Base-by-base conservation (phyloP, 2,113 vertebrate genomes). In the Saguinus midas region DNA sequence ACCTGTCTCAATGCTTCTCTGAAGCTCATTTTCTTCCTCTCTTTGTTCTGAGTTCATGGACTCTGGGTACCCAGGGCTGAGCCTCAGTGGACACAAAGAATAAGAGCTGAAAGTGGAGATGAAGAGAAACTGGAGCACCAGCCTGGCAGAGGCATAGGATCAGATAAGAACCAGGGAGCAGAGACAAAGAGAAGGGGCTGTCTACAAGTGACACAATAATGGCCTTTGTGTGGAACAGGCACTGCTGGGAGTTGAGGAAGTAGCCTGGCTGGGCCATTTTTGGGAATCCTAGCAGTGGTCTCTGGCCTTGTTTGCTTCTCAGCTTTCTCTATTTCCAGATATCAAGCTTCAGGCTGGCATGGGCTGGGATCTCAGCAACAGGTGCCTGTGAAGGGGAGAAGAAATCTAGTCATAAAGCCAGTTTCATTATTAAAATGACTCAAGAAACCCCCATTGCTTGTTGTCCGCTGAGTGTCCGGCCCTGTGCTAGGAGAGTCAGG, bases 161-260 rank as follows among this genome's bases (percentile, higher is more conserved):
- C 97, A 96, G 96, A 98, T 95, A 96, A 97, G 89, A 76, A 50
- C 48, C 80, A 50, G 84, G 1, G 3, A 64, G 48, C 86, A 80
- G 75, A 73, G 83, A 64, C 78, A 29, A 14, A 32, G 20, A 95
- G 86, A 94, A 91, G 29, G 37, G 25, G 6, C 48, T 64, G 21
- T 37, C 35, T 37, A 37, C 45, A 50, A 57, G 52, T 0, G 18
- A 55, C 91, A 94, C 83, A 94, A 23, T 93, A 87, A 90, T 37
- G 75, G 93, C n/a, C 87, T 97, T 96, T 97, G 93, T 91, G 88
- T 17, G 1, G 64, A 55, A 6, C 17, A 4, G 1, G 3, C 84
- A 25, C 16, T 57, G 14, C 91, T 7, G 61, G 32, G 86, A 57
- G 61, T 9, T 20, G 25, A 97, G 96, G 84, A 95, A 82, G 64